These are phyloP conservation scores for Temnothorax longispinosus DNA, from an alignment of 1,140 invertebrate genomes.

Conservation along the genomic window DNA sequence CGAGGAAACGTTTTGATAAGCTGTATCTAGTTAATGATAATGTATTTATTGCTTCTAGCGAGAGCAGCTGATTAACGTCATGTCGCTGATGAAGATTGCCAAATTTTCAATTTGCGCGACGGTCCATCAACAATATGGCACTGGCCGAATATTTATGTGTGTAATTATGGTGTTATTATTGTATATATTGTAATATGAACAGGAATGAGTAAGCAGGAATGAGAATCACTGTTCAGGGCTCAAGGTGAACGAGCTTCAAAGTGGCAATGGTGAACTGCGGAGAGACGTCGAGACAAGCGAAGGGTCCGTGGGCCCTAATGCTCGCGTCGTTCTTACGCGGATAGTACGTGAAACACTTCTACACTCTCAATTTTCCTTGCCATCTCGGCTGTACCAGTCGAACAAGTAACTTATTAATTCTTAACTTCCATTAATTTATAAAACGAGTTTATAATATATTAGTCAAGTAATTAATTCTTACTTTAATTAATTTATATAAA, in stretches of 20 bases:
- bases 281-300: conserved; percentile 75
- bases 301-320: conserved; percentile 79
- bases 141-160: not conserved
- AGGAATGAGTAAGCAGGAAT: conserved; percentile 54
- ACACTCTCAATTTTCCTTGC: conserved; percentile 24
- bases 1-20: not conserved
- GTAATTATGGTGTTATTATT: not conserved
- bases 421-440: not conserved
- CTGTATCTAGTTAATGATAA: not conserved
- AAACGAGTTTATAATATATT: not conserved
- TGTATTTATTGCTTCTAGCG: not conserved
- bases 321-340: conserved; percentile 68
- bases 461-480: not conserved
- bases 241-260: conserved; percentile 85
- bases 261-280: conserved; percentile 79
- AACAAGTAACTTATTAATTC: conserved; percentile 4
- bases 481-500: not conserved
- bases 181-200: not conserved
- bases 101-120: not conserved
- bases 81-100: not conserved
- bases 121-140: not conserved
- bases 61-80: not conserved
- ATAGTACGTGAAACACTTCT: conserved; percentile 55
- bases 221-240: conserved; percentile 83
- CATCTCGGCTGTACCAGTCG: not conserved